Percentiles rank a stretch among this genome's conserved stretches.
phyloP scores from a whole-genome alignment of 2,888 invertebrate species.

The Aproaerema taeniolella region DNA sequence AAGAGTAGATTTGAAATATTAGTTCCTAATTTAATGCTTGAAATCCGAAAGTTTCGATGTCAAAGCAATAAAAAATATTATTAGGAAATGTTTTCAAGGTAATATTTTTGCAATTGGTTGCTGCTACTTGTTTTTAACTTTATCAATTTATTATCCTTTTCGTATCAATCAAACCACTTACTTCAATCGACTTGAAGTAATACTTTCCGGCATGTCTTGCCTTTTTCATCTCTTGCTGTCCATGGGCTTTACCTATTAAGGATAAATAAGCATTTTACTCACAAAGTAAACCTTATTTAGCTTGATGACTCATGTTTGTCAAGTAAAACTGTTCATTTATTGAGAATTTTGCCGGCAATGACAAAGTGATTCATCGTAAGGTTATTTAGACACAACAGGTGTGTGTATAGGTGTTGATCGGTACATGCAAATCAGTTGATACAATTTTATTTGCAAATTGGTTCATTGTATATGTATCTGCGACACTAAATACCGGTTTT shows the following conservation, averaged over 20 bases:
- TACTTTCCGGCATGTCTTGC: slow-evolving; percentile 62
- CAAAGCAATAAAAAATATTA: no score
- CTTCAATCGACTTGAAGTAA: slow-evolving; percentile 28
- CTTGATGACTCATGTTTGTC: slow-evolving; percentile 52
- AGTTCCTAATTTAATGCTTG: no score
- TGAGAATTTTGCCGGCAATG: slow-evolving; percentile 41
- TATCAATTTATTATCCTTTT: no score
- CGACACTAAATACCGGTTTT: slow-evolving; percentile 4
- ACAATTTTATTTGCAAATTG: slow-evolving; percentile 47
- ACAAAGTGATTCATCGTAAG: slow-evolving; percentile 52
- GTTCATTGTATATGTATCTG: slow-evolving; percentile 19
- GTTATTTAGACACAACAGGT: slow-evolving; percentile 54
- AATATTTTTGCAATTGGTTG: no score
- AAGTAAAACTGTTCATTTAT: slow-evolving; percentile 43
- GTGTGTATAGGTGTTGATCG: slow-evolving; percentile 39
- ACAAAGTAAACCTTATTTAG: slow-evolving; percentile 66
- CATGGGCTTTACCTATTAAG: slow-evolving; percentile 52
- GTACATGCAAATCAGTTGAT: slow-evolving; percentile 48
- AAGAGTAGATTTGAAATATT: no score
- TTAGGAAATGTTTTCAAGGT: no score
- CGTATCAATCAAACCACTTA: slow-evolving; percentile 34
- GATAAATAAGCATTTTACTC: slow-evolving; percentile 55
- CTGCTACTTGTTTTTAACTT: no score
- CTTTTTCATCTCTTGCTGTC: slow-evolving; percentile 45
- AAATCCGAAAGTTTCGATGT: no score